Evolutionary conservation across 2,797 vertebrate species (phyloP).

Genomic region (Hafferia zeledoni): DNA sequence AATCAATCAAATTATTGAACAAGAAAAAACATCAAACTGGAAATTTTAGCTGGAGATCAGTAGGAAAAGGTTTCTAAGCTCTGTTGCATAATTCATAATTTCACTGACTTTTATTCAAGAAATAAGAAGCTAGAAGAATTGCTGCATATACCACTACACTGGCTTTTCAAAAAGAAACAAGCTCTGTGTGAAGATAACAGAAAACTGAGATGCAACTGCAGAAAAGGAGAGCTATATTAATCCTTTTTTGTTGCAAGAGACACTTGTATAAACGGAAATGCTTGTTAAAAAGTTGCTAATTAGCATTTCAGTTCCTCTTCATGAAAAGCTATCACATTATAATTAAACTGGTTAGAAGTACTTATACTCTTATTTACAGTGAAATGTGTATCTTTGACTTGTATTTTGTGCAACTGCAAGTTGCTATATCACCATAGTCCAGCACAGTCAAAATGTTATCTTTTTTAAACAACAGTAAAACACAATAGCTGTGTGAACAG

Average conservation of each 20-base stretch:
- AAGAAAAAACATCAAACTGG: neutral
- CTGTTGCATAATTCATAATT: neutral
- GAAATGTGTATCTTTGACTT: neutral
- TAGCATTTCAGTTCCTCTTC: neutral
- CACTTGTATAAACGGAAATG: neutral
- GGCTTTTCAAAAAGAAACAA: constrained; percentile 18
- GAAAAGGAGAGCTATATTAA: neutral
- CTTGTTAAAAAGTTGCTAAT: neutral
- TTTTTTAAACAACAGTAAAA: neutral
- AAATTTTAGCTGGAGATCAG: neutral
- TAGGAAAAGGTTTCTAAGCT: neutral
- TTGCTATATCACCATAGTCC: neutral
- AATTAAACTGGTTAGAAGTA: constrained; percentile 6
- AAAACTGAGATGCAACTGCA: neutral
- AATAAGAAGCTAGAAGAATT: neutral
- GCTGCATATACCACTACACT: neutral
- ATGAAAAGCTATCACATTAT: constrained; percentile 15
- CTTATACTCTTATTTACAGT: neutral
- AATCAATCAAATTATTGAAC: neutral
- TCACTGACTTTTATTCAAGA: neutral
- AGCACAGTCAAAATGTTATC: neutral
- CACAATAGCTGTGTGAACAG: neutral
- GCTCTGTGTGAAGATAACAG: neutral
- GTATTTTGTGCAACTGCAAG: neutral
- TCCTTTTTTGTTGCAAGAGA: neutral